Evolutionary conservation across 30 jellyfish, hydroid and myxozoan species (phyloP).

Genomic region (Aurelia aurita complex sp. Pacific): DNA sequence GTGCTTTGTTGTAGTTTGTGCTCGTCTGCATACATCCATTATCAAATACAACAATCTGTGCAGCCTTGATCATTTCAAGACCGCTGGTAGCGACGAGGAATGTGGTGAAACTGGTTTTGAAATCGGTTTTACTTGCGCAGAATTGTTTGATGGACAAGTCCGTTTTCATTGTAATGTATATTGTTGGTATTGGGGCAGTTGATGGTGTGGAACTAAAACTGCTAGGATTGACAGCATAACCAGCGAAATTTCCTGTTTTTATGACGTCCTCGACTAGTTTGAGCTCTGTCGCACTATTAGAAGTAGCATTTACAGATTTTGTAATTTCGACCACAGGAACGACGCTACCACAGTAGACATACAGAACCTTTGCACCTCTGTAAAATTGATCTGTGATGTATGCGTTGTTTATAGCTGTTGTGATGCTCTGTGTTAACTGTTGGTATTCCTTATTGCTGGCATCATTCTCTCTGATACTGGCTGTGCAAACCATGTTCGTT

Average conservation of each 20-base stretch:
- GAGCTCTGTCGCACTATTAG: slow-evolving; percentile 13
- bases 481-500: slow-evolving; percentile 15
- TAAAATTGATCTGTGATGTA: slow-evolving; percentile 13
- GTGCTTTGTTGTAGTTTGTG: neutral
- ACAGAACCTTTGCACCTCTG: slow-evolving; percentile 22
- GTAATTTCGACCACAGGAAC: slow-evolving; percentile 56
- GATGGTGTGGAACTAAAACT: slow-evolving; percentile 22
- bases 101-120: slow-evolving; percentile 25
- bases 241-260: slow-evolving; percentile 9
- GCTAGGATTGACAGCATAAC: neutral
- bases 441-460: slow-evolving; percentile 10
- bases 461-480: slow-evolving; percentile 46
- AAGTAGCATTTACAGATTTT: slow-evolving; percentile 37
- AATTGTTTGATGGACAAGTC: slow-evolving; percentile 39
- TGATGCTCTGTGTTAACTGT: neutral
- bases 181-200: slow-evolving; percentile 5
- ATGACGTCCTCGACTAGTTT: slow-evolving; percentile 4
- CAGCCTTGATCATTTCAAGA: neutral
- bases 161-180: slow-evolving; percentile 18
- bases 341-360: slow-evolving; percentile 74
- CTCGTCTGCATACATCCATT: slow-evolving; percentile 33
- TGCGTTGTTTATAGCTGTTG: slow-evolving; percentile 38
- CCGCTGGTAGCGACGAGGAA: slow-evolving; percentile 36
- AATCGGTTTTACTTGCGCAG: slow-evolving; percentile 14
- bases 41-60: slow-evolving; percentile 38